Evolutionary conservation across 92 coral and sea anemone genomes (phyloP).

Genomic region (Desmophyllum pertusum): DNA sequence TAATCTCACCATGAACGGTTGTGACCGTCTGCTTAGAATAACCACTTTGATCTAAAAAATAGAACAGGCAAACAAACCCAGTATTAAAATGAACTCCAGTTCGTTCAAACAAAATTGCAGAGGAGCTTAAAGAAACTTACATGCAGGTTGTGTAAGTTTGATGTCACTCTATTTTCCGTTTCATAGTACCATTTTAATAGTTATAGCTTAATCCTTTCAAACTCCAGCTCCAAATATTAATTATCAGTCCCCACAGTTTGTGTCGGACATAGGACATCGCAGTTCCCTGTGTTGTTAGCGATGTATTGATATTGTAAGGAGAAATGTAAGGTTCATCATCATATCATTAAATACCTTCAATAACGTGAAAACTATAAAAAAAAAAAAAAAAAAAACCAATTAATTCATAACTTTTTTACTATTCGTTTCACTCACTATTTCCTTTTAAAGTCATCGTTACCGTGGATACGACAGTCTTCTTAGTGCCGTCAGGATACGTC

Average conservation of each 20-base stretch:
- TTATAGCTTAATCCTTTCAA: neutral
- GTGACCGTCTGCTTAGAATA: slow-evolving; percentile 29
- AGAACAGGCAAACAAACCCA: neutral
- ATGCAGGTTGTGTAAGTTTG: too few relatives aligned
- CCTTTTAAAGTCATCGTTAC: slow-evolving; percentile 68
- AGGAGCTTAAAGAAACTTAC: neutral
- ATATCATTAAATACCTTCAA: too few relatives aligned
- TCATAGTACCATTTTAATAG: neutral
- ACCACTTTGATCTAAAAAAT: slow-evolving; percentile 17
- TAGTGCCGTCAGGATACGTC: slow-evolving; percentile 61
- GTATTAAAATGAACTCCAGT: neutral
- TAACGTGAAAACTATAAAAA: too few relatives aligned
- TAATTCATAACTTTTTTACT: neutral
- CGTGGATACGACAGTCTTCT: slow-evolving; percentile 67
- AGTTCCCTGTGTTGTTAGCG: too few relatives aligned
- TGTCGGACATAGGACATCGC: neutral
- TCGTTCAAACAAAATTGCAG: neutral
- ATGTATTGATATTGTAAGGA: too few relatives aligned
- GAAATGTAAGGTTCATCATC: too few relatives aligned
- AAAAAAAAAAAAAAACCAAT: too few relatives aligned
- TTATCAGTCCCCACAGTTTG: neutral
- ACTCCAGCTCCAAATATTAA: neutral
- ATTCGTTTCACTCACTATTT: slow-evolving; percentile 50
- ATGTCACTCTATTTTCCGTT: too few relatives aligned
- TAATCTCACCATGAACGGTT: slow-evolving; percentile 31